Evolutionary conservation across 1,140 invertebrate species (phyloP), one percentile per base, ranked within the genome.

Genomic region (Euglossa dilemma): DNA sequence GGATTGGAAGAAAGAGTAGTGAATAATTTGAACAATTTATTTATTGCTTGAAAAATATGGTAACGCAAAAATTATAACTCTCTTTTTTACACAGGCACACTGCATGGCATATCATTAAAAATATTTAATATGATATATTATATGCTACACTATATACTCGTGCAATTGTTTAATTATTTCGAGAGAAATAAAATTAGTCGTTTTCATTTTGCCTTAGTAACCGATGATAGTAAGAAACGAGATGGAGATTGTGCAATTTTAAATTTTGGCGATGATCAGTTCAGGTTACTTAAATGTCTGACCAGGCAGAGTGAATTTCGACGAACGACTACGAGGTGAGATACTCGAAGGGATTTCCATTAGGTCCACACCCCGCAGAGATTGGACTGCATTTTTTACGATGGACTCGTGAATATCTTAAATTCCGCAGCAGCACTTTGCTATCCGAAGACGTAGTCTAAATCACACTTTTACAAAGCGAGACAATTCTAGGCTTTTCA

Each of bases 351-450:
- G 57, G 47, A 45, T 75, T 88, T 79, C 87, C 78, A 88, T 88
- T 83, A 88, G 67, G 76, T 25, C 76, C 70, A 79, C 76, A 70
- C 54, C 85, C 74, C 80, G 74, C 75, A 67, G 66, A 90, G 86
- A 91, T 91, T 91, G 89, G 82, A 85, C 83, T 90, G 90, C 84
- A 91, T 89, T 80, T 90, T 91, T 90, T 88, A 91, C 86, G 85
- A 90, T 90, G 80, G 78, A 57, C 78, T 72, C 83, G 86, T 91
- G 86, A 91, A 91, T 90, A 91, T 90, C 87, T 91, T 66, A 91
- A 85, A 45, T 78, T 73, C 59, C 47, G 36, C 54, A 83, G 71
- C 59, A 69, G 66, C 59, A 56, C 64, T 43, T 52, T 54, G n/a
- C 57, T 66, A 84, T 57, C 25, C 9, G 61, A 78, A 78, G 52